phyloP scores from a whole-genome alignment of 2,888 invertebrate species.

The Xestoiulus laeticollis region DNA sequence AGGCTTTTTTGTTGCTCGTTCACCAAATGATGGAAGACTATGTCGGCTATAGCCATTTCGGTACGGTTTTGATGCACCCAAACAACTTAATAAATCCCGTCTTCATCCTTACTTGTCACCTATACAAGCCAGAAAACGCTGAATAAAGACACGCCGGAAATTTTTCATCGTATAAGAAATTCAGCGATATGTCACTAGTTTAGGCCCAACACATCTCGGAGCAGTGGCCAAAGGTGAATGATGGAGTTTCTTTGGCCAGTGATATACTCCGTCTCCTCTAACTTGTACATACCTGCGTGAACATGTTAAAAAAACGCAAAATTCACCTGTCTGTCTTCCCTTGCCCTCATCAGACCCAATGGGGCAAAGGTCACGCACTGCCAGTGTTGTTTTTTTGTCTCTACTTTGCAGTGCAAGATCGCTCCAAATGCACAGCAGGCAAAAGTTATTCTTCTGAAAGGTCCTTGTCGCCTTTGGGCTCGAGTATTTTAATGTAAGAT shows the following conservation, averaged over 20 bases:
- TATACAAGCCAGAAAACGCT: neutral
- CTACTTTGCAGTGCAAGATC: conserved; percentile 5
- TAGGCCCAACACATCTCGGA: neutral
- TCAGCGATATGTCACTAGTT: neutral
- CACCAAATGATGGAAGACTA: neutral
- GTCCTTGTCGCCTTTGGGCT: conserved; percentile 41
- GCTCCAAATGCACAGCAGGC: conserved; percentile 41
- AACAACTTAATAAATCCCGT: conserved; percentile 30
- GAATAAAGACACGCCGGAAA: conserved; percentile 6
- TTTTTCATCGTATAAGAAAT: conserved; percentile 15
- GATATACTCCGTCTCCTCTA: conserved; percentile 19
- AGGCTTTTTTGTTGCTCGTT: neutral
- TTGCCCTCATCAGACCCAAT: neutral
- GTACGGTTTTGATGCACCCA: neutral
- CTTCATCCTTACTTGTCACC: conserved; percentile 7
- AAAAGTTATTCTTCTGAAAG: conserved; percentile 24
- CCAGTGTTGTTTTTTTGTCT: conserved; percentile 34
- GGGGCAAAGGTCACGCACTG: neutral
- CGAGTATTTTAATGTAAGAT: neutral
- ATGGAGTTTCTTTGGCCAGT: neutral
- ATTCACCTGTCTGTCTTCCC: conserved; percentile 35
- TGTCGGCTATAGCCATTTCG: neutral
- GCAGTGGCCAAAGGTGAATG: neutral
- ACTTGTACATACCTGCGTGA: neutral
- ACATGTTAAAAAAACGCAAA: neutral